These are phyloP conservation scores for Nephrotoma flavescens DNA, from an alignment of 2,888 invertebrate genomes.

Conservation along the genomic window DNA sequence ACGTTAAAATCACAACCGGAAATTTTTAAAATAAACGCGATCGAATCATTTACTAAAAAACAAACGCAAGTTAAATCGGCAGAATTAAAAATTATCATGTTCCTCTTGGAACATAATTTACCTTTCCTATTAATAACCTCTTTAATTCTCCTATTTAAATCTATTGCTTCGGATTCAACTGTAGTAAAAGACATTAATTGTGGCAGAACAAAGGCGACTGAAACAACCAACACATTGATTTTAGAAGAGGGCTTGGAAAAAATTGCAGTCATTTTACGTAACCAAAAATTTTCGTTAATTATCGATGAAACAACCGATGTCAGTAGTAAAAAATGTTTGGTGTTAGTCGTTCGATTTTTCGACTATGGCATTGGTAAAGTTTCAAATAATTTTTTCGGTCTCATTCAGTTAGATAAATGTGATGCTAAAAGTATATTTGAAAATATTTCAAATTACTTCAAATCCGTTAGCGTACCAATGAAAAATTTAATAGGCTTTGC, in stretches of 20 bases:
- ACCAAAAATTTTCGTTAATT: background rate
- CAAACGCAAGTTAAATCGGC: background rate
- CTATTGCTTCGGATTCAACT: background rate
- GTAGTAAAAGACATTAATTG: background rate
- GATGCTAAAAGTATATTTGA: background rate
- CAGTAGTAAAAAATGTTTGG: slow-evolving; percentile 6
- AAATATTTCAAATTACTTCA: background rate
- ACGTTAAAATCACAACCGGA: background rate
- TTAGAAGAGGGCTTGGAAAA: background rate
- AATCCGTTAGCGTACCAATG: slow-evolving; percentile 5
- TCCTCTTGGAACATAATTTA: background rate
- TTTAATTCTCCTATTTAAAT: background rate
- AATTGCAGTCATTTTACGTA: background rate
- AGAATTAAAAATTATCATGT: background rate
- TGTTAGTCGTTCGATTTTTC: slow-evolving; percentile 6
- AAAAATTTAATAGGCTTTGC: slow-evolving; percentile 17
- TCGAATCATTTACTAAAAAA: background rate
- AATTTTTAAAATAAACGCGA: background rate
- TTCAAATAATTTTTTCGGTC: background rate
- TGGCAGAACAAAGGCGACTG: background rate
- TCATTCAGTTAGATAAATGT: background rate
- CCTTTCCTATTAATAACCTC: background rate
- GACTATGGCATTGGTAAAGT: background rate
- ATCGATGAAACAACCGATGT: slow-evolving; percentile 9
- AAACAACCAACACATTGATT: background rate